These are phyloP conservation scores for Gadus macrocephalus DNA, from an alignment of 2,113 vertebrate species.

Conservation along the genomic window DNA sequence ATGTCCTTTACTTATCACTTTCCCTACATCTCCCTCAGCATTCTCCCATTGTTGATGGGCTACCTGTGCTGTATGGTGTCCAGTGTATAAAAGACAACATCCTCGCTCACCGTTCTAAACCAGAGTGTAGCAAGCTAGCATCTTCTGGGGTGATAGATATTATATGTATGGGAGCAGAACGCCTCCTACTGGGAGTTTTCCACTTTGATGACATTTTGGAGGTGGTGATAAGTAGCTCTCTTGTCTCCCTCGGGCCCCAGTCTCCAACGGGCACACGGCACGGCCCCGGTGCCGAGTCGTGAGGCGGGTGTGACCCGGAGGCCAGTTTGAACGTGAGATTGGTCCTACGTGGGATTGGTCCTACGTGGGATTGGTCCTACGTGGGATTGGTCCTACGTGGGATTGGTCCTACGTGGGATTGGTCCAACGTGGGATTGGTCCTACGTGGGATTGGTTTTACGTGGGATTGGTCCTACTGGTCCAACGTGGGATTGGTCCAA, in stretches of 20 bases:
- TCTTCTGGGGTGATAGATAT: not conserved
- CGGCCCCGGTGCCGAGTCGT: too few relatives aligned
- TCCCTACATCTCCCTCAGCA: slow-evolving; percentile 40
- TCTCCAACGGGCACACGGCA: slow-evolving; percentile 49
- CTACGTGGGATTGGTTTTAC: too few relatives aligned
- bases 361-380: too few relatives aligned
- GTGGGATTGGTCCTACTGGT: too few relatives aligned
- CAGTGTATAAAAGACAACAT: not conserved
- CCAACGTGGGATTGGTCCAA: too few relatives aligned
- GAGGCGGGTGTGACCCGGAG: too few relatives aligned
- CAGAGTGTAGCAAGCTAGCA: not conserved
- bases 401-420: too few relatives aligned
- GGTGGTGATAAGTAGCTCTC: slow-evolving; percentile 73
- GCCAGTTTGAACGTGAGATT: too few relatives aligned
- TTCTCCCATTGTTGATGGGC: slow-evolving; percentile 15
- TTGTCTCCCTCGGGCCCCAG: slow-evolving; percentile 6
- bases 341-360: too few relatives aligned
- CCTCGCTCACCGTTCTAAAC: not conserved
- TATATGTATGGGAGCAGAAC: not conserved
- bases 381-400: too few relatives aligned
- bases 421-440: too few relatives aligned
- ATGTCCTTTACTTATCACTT: slow-evolving; percentile 56
- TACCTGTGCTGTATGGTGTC: slow-evolving; percentile 34
- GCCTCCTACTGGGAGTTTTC: too few relatives aligned
- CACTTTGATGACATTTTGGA: slow-evolving; percentile 66